Base-by-base conservation (phyloP, 2,113 vertebrate genomes). In the Datnioides undecimradiatus region DNA sequence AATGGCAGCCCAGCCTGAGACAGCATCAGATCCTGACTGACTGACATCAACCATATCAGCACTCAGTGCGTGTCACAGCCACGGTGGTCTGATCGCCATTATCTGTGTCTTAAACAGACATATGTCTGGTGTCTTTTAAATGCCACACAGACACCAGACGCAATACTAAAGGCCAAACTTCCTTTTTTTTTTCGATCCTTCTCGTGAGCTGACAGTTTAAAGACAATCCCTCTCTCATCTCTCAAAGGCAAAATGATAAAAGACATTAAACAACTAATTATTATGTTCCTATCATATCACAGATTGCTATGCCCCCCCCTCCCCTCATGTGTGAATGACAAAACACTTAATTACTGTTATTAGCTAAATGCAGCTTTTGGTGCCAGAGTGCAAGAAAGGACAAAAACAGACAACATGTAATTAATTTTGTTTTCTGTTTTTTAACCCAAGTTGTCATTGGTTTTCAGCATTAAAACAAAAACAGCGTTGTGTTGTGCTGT, bases 61-160 rank as follows among this genome's bases (percentile, higher is more conserved):
- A 76, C 75, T 77, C 70, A 21, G 74, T 75, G 59, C 4, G 38
- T 60, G 78, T 84, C 62, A 55, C 43, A 52, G 76, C 65, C 78
- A 31, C 54, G 93, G 92, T 90, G 89, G 92, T 89, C 92, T 75
- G 82, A 90, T 86, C 49, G 46, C 64, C 76, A 82, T 84, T 87
- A 87, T 90, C 79, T 75, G 67, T 29, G 76, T 87, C 82, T 83
- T 81, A 67, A 90, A 85, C 78, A 88, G 81, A 86, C 83, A 51
- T 74, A 76, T 66, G 80, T 87, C 84, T 89, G 89, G 82, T 86
- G 69, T 68, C 69, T 89, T 82, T 82, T 87, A 80, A 92, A 87
- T 74, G 71, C 38, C 75, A 66, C 33, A 11, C 88, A 89, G 82
- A 90, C 84, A 82, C 80, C 80, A 80, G 63, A 75, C 48, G 19